Evolutionary conservation across 1,140 invertebrate species (phyloP), one percentile per base, ranked within the genome.

Genomic region (Drosophila sproati): DNA sequence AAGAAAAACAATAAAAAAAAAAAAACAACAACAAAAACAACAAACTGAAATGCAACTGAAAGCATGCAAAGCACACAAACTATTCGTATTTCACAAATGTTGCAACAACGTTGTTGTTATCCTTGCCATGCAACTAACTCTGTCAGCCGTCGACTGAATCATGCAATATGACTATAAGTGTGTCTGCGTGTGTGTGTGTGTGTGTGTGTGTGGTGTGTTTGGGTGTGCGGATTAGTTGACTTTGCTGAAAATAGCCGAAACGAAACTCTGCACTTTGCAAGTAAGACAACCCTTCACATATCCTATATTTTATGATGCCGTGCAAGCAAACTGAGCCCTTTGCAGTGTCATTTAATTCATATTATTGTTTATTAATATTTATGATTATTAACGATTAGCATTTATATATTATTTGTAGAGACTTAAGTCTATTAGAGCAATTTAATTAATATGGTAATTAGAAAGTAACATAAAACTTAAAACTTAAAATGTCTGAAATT

Each of bases 51-150:
- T 20, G 71, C 73, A 75, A 87, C 80, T 75, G 20, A 20, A 20
- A 20, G 83, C 83, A 88, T 88, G 83, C 79, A 62, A 20, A 67
- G 73, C 80, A 88, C 83, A 80, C 83, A 88, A 88, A 88, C 78
- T 88, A 71, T 73, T 88, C 82, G 80, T 88, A 73, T 71, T 66
- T 76, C 61, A 51, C 35, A 47, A 45, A 56, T 52, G 48, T 43
- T 37, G 64, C 51, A 77, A 67, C 72, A 77, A 12, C 48, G 28
- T 62, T 60, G 32, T 60, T 60, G 39, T 55, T 73, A 73, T 73
- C 71, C 71, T 74, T 62, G 47, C 51, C 57, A 70, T 74, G 52
- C 72, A 70, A 74, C 37, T 37, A 41, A 60, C 56, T 57, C 32
- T 66, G 57, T 74, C 57, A 71, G 45, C 12, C 51, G 59, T 50